A percentile compares a stretch with the other conserved stretches of the same genome.
Evolutionary conservation across 2,113 vertebrate genomes (phyloP).

Genomic region (Rhinopomastus cyanomelas): DNA sequence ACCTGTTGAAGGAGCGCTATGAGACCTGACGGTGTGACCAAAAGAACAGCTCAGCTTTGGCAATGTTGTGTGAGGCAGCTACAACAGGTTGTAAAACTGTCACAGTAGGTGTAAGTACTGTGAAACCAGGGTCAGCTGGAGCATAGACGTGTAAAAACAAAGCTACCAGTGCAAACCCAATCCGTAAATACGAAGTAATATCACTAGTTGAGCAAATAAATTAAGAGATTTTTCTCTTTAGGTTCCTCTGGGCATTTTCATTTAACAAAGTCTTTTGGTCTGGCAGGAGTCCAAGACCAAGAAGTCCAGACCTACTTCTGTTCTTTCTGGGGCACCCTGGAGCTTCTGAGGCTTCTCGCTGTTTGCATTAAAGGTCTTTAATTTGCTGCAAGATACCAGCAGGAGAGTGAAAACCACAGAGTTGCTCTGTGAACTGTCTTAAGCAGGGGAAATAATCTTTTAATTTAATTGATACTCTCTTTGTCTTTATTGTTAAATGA

Average conservation of each 20-base stretch:
- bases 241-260: slow-evolving; percentile 31
- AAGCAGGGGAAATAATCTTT: neutral
- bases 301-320: slow-evolving; percentile 34
- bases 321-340: slow-evolving; percentile 31
- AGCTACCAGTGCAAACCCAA: neutral
- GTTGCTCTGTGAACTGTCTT: slow-evolving; percentile 4
- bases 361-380: slow-evolving; percentile 47
- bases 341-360: slow-evolving; percentile 35
- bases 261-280: slow-evolving; percentile 31
- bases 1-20: slow-evolving; percentile 21
- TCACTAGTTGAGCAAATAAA: slow-evolving; percentile 30
- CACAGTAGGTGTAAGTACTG: slow-evolving; percentile 8
- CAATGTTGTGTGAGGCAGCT: neutral
- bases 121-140: slow-evolving; percentile 21
- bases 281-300: slow-evolving; percentile 36
- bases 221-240: neutral
- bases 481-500: neutral
- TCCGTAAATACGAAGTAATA: neutral
- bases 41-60: slow-evolving; percentile 27
- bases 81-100: slow-evolving; percentile 43
- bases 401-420: neutral
- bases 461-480: neutral
- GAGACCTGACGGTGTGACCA: slow-evolving; percentile 10
- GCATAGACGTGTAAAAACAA: slow-evolving; percentile 4
- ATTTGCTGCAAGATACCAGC: slow-evolving; percentile 41